These are phyloP conservation scores for Sphaerophoria taeniata DNA, from an alignment of 2,888 invertebrate genomes.

Conservation along the genomic window DNA sequence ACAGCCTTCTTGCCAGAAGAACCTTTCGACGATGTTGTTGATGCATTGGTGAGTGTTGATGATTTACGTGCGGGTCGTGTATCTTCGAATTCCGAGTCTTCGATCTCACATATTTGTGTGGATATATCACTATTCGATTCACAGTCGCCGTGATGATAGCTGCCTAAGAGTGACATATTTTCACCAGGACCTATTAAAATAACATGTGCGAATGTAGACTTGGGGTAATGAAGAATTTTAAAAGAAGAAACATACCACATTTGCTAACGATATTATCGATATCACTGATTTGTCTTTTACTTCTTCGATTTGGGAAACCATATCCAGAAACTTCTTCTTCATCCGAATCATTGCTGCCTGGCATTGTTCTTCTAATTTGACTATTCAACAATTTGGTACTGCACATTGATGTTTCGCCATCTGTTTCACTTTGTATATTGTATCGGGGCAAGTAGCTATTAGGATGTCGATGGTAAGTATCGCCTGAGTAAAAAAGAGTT, in stretches of 20 bases:
- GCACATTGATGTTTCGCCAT: constrained; percentile 83
- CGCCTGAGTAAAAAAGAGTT: constrained; percentile 82
- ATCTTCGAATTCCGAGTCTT: constrained; percentile 91
- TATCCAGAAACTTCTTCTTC: constrained; percentile 82
- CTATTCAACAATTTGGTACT: constrained; percentile 76
- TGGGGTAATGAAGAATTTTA: too few species aligned
- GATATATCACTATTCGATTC: constrained; percentile 93
- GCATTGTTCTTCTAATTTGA: constrained; percentile 71
- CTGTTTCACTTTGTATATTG: constrained; percentile 87
- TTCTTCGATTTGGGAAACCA: constrained; percentile 83
- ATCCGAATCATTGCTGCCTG: constrained; percentile 81
- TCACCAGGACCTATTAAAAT: constrained; percentile 68
- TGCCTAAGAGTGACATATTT: constrained; percentile 88
- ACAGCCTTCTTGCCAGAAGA: constrained; percentile 63
- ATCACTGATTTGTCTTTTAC: constrained; percentile 80
- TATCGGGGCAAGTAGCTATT: constrained; percentile 91
- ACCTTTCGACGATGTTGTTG: constrained; percentile 13
- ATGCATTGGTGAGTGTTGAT: constrained; percentile 30
- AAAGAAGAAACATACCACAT: constrained; percentile 72
- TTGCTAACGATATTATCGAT: constrained; percentile 75
- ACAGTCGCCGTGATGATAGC: constrained; percentile 83
- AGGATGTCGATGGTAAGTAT: constrained; percentile 91
- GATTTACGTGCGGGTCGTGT: constrained; percentile 30
- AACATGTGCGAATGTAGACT: too few species aligned
- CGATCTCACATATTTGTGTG: constrained; percentile 95